Evolutionary conservation across 2,113 vertebrate species (phyloP).

Genomic region (Gila orcuttii): DNA sequence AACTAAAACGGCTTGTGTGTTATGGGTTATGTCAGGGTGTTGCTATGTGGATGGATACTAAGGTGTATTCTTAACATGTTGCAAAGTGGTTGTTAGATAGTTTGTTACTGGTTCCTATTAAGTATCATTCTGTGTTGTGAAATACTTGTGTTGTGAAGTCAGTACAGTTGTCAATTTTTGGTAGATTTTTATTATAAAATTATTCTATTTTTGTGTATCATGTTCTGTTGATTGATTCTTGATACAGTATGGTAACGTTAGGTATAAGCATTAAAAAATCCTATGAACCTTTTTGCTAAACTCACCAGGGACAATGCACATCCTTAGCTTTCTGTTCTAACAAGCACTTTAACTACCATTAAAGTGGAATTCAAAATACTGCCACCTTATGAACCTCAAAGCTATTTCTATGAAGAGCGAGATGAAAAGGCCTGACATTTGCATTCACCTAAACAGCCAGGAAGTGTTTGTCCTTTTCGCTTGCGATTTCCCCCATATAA

Average conservation of each 20-base stretch:
- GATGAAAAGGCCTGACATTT: slow-evolving; percentile 55
- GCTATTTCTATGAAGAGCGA: slow-evolving; percentile 14
- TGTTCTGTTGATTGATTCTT: not conserved
- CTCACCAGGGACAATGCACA: not conserved
- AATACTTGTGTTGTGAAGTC: not conserved
- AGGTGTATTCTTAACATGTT: not conserved
- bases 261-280: not conserved
- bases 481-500: slow-evolving; percentile 53
- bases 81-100: not conserved
- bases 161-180: too few species aligned
- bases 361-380: slow-evolving; percentile 44
- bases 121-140: not conserved
- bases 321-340: slow-evolving; percentile 13
- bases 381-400: slow-evolving; percentile 23
- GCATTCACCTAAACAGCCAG: slow-evolving; percentile 55
- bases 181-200: not conserved
- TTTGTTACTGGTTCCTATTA: not conserved
- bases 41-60: too few species aligned
- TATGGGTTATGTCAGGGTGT: too few species aligned
- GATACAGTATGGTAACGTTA: not conserved
- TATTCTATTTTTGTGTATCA: not conserved
- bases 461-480: slow-evolving; percentile 48
- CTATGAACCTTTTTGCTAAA: not conserved
- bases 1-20: too few species aligned
- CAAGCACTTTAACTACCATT: slow-evolving; percentile 28